Evolutionary conservation across 2,797 vertebrate genomes (phyloP).

Genomic region (Natrix natrix): DNA sequence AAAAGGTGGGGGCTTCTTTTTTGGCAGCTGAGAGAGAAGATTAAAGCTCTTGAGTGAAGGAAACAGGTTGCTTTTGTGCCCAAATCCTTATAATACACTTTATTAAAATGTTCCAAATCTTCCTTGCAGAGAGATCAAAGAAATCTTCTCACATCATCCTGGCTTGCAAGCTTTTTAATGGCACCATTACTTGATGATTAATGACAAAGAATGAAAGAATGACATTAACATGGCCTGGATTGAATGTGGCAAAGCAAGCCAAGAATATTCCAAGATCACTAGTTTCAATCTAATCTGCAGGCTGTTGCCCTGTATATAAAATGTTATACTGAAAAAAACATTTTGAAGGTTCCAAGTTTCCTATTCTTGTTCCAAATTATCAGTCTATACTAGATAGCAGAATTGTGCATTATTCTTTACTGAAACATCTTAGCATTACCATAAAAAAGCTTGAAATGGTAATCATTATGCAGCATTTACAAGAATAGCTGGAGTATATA

Average conservation of each 20-base stretch:
- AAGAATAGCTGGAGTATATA: neutral
- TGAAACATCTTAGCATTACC: neutral
- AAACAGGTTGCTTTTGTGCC: constrained; percentile 71
- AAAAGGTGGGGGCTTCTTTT: constrained; percentile 52
- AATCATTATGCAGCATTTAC: neutral
- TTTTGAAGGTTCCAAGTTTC: neutral
- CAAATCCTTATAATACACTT: constrained; percentile 69
- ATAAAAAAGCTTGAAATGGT: neutral
- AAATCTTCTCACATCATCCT: constrained; percentile 60
- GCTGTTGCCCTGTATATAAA: neutral
- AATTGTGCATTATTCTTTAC: neutral
- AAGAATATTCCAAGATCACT: constrained; percentile 44
- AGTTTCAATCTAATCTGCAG: constrained; percentile 33
- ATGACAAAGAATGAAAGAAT: constrained; percentile 37
- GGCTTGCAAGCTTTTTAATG: constrained; percentile 59
- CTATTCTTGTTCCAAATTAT: neutral
- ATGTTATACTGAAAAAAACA: neutral
- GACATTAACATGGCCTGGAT: constrained; percentile 38
- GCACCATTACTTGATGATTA: constrained; percentile 57
- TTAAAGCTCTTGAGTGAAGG: constrained; percentile 61
- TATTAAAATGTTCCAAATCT: constrained; percentile 72
- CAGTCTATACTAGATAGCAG: neutral
- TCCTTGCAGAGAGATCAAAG: constrained; percentile 66
- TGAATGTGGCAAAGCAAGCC: constrained; percentile 31
- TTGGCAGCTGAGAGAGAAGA: constrained; percentile 67